Conservation (phyloP, 2,888 invertebrate species). For the Rhyacophila evoluta region DNA sequence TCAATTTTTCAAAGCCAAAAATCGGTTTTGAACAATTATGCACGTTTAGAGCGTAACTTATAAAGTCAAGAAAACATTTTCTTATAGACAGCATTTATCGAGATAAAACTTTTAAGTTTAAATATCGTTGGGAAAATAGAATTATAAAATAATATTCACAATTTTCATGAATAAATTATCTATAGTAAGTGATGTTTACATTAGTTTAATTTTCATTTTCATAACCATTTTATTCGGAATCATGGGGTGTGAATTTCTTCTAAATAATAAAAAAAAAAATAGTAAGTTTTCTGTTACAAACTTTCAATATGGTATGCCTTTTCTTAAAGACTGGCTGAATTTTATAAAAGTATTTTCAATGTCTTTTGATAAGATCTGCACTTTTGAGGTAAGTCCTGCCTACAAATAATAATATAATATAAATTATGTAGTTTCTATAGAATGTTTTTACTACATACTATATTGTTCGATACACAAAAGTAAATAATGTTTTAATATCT, state of each 20-base stretch:
- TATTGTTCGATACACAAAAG: background rate
- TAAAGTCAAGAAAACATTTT: too few species aligned
- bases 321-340: slow-evolving; percentile 48
- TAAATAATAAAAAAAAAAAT: background rate
- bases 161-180: too few species aligned
- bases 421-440: background rate
- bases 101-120: too few species aligned
- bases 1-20: too few species aligned
- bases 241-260: background rate
- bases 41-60: too few species aligned
- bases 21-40: too few species aligned
- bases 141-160: too few species aligned
- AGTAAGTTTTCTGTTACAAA: background rate
- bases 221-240: too few species aligned
- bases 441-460: background rate
- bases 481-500: background rate
- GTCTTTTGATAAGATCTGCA: slow-evolving; percentile 1
- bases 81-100: too few species aligned
- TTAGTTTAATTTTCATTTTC: too few species aligned
- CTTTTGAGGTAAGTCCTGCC: slow-evolving; percentile 8
- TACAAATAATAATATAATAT: background rate
- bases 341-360: slow-evolving; percentile 35
- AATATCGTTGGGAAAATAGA: too few species aligned
- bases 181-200: too few species aligned
- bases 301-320: slow-evolving; percentile 31